Base-by-base conservation (phyloP, 2,888 invertebrate species). In the Calameuta filiformis region DNA sequence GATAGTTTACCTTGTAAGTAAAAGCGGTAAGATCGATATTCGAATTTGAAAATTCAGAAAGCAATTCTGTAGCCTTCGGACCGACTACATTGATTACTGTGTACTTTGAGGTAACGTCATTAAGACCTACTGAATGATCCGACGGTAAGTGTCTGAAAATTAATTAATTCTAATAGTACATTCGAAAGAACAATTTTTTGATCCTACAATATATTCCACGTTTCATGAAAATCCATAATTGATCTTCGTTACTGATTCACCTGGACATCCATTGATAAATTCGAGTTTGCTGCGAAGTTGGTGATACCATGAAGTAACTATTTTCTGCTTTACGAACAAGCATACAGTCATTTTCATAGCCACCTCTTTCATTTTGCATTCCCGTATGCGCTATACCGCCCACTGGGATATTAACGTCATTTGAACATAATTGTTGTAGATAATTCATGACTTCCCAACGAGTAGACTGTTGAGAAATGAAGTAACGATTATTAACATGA, bases 291-390 rank as follows among this genome's bases (percentile, higher is more conserved):
- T 96, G 96, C 79, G 94, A 94, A 3, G 96, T 95, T 3, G 96
- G 96, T 0, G 95, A 95, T n/a, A 96, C 95, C 94, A 96, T 95
- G 88, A 96, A 95, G 87, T 93, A 96, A 85, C 94, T 94, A 86
- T 94, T 94, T 80, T 94, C 92, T 3, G 92, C 91, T 85, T 94
- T 92, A 37, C 95, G 92, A 1, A 95, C 94, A n/a, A 95, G 90
- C 92, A 95, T 94, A 86, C 95, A 95, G 87, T 95, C 95, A 88
- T 95, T 95, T 90, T 95, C 95, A 87, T 94, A 95, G 35, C 95
- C 95, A 68, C 95, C 95, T 78, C 93, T 91, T 83, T 94, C 93
- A 89, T 95, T 95, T 86, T 94, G 94, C 95, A 95, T 95, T 69
- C 95, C 95, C 1, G 95, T 95, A 84, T 95, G 95, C 4, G 94